Evolutionary conservation across 2,797 vertebrate genomes (phyloP), one percentile per base, ranked within the genome.

Genomic region (Carapus acus): DNA sequence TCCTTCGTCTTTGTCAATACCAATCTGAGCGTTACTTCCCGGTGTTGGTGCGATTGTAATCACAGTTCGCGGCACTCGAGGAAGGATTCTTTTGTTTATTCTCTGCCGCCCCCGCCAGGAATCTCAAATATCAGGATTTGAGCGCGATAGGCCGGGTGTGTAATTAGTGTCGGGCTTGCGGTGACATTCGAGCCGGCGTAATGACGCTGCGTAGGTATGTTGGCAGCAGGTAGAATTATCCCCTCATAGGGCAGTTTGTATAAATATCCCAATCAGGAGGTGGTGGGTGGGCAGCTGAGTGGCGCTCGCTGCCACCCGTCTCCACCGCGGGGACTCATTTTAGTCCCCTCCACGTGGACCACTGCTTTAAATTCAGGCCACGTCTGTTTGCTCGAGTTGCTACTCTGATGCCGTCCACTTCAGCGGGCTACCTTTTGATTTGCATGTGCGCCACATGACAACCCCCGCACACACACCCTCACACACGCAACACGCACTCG

Each of bases 71-170:
- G 58, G 37, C 52, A 61, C 48, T 54, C 40, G 8, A 23, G 41
- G 39, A 65, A 68, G 64, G 42, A 58, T 61, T 55, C 27, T 36
- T 22, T 48, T 14, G 49, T 21, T 39, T 45, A 60, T 70, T 58
- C 18, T 38, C 23, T 52, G 37, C 72, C 74, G 65, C 69, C 74
- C 52, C 67, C 75, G 24, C 58, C 36, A 7, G 64, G 67, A 76
- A 59, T 71, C n/a, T n/a, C 60, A 73, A 70, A 79, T 69, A 76
- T 73, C 53, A 77, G 79, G 78, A 79, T 78, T 76, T 42, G 72
- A 69, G 68, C 34, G 37, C 70, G 68, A 75, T 49, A 54, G 37
- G 23, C 54, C 54, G 44, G 27, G 41, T 58, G 49, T 75, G 47
- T 83, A 73, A 83, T 83, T 81, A 83, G 45, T 23, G 24, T 58